Percentiles rank a stretch among this genome's conserved stretches.
Evolutionary conservation across 1,140 invertebrate genomes (phyloP).

Genomic region (Asbolus verrucosus): DNA sequence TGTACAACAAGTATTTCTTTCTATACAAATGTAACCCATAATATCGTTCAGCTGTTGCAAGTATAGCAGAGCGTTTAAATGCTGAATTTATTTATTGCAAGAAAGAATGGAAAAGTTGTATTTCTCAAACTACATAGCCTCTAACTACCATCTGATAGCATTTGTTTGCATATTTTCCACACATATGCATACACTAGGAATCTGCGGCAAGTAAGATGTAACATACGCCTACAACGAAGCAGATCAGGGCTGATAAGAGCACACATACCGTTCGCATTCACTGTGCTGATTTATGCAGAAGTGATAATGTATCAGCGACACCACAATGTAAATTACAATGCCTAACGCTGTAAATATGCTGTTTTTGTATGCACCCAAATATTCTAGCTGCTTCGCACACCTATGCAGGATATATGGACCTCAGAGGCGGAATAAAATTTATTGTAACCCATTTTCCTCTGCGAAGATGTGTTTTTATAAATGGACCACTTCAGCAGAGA

Average conservation of each 20-base stretch:
- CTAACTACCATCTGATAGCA: constrained; percentile 54
- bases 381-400: constrained; percentile 42
- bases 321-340: constrained; percentile 60
- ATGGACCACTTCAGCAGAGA: too few species aligned
- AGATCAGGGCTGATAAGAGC: constrained; percentile 51
- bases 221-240: constrained; percentile 47
- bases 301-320: constrained; percentile 58
- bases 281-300: constrained; percentile 55
- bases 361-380: constrained; percentile 55
- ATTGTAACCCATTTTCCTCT: not conserved
- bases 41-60: too few species aligned
- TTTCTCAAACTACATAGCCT: constrained; percentile 17
- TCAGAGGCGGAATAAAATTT: constrained; percentile 36
- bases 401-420: too few species aligned
- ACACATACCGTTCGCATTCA: constrained; percentile 52
- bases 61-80: constrained; percentile 14
- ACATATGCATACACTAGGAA: constrained; percentile 38
- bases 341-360: constrained; percentile 56
- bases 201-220: constrained; percentile 51
- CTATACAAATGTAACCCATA: too few species aligned
- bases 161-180: constrained; percentile 46
- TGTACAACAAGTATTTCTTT: too few species aligned
- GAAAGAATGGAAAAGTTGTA: not conserved
- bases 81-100: constrained; percentile 18
- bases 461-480: too few species aligned